phyloP scores from a whole-genome alignment of 2,888 invertebrate genomes.

The Andricus quercusramuli region DNA sequence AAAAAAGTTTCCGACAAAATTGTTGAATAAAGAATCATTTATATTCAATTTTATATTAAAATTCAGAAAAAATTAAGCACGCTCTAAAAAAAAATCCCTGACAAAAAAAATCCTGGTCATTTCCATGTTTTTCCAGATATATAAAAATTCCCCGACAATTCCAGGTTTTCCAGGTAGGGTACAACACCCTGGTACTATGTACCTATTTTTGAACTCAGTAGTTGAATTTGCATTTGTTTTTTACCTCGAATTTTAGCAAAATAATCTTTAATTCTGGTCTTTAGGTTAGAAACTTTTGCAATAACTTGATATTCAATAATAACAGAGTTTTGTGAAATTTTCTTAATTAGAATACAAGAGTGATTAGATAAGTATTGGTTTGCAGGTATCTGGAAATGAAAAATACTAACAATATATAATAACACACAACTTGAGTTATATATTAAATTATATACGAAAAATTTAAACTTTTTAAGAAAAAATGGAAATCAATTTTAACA shows the following conservation, averaged over 20 bases:
- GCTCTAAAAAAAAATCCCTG: too few relatives aligned
- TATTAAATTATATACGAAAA: too few relatives aligned
- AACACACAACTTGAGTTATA: background rate
- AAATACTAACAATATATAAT: background rate
- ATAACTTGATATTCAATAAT: conserved; percentile 5
- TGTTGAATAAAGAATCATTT: too few relatives aligned
- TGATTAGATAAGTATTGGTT: background rate
- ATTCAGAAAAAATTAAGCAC: too few relatives aligned
- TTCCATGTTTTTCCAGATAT: too few relatives aligned
- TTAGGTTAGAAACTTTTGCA: background rate
- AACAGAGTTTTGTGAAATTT: conserved; percentile 7
- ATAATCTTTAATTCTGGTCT: background rate
- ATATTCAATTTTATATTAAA: too few relatives aligned
- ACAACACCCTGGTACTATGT: background rate
- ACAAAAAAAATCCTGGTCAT: too few relatives aligned
- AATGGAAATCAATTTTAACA: too few relatives aligned
- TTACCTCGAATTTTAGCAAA: background rate
- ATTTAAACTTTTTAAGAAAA: too few relatives aligned
- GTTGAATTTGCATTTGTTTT: conserved; percentile 4
- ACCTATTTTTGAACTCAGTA: conserved; percentile 24
- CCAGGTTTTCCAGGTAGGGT: too few relatives aligned
- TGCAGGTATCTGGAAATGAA: background rate
- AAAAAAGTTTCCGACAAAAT: too few relatives aligned
- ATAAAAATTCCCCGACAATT: too few relatives aligned
- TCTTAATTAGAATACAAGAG: background rate